Conservation (phyloP, 2,113 vertebrate genomes). For the Rhineura floridana region DNA sequence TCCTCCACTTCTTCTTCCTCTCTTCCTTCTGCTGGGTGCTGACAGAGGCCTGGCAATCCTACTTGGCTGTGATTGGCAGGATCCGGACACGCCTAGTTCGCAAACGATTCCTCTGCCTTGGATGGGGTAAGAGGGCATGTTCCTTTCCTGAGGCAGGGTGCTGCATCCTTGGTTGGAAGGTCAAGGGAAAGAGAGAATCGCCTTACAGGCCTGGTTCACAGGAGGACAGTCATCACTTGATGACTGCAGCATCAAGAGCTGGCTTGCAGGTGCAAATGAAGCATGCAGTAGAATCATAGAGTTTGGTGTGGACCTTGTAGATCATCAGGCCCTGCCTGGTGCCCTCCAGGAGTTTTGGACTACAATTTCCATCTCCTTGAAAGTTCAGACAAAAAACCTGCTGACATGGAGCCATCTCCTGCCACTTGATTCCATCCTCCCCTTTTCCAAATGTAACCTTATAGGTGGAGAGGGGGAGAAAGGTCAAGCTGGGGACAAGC, state of each 20-base stretch:
- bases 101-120: slow-evolving; percentile 98
- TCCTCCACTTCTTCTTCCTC: slow-evolving; percentile 99
- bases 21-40: slow-evolving; percentile 99
- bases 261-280: not conserved
- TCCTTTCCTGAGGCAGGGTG: not conserved
- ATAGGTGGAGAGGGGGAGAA: not conserved
- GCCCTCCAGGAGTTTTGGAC: too few relatives aligned
- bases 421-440: too few relatives aligned
- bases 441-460: not conserved
- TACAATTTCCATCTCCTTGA: too few relatives aligned
- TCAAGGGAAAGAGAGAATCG: not conserved
- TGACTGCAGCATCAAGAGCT: not conserved
- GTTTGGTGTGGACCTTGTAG: not conserved
- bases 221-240: not conserved
- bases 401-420: too few relatives aligned
- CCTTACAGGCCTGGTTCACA: not conserved
- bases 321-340: too few relatives aligned
- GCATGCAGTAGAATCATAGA: not conserved
- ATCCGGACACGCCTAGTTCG: slow-evolving; percentile 95
- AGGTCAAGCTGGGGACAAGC: not conserved
- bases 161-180: not conserved
- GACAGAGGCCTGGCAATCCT: slow-evolving; percentile 99
- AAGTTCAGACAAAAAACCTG: too few relatives aligned
- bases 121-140: slow-evolving; percentile 87
- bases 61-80: slow-evolving; percentile 96